These are phyloP conservation scores for Eupithecia subfuscata DNA, from an alignment of 2,888 invertebrate species.

Conservation along the genomic window DNA sequence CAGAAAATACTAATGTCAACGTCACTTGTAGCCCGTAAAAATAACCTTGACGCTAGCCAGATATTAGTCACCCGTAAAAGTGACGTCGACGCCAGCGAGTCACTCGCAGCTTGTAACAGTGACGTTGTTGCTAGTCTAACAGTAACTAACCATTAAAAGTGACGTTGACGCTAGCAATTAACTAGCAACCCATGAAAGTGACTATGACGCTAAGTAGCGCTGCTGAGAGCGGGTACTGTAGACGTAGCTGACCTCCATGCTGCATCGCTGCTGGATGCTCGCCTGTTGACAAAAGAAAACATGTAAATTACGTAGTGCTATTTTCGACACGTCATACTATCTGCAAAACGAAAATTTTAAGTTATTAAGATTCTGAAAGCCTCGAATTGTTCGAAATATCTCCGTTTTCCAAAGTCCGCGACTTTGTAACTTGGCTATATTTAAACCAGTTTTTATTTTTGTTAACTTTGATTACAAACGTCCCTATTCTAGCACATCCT, in stretches of 20 bases:
- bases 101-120: not conserved
- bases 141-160: not conserved
- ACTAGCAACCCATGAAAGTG: slow-evolving; percentile 83
- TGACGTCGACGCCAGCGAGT: not conserved
- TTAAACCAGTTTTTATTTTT: not conserved
- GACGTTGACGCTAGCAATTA: not conserved
- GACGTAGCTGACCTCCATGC: slow-evolving; percentile 88
- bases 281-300: slow-evolving; percentile 76
- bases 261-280: slow-evolving; percentile 95
- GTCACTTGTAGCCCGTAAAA: not conserved
- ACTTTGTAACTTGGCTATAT: no score
- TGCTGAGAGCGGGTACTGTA: slow-evolving; percentile 89
- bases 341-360: not conserved
- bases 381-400: no score
- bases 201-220: slow-evolving; percentile 88
- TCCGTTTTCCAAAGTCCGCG: no score
- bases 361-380: no score
- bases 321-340: not conserved
- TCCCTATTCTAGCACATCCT: not conserved
- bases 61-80: not conserved
- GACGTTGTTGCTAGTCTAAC: not conserved
- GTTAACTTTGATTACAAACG: not conserved
- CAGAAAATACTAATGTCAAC: not conserved
- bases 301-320: not conserved
- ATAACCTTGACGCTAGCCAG: not conserved